Percentiles rank a stretch among this genome's conserved stretches.
These are phyloP conservation scores for Prionailurus viverrinus DNA, from an alignment of 2,113 vertebrate species.

Conservation along the genomic window DNA sequence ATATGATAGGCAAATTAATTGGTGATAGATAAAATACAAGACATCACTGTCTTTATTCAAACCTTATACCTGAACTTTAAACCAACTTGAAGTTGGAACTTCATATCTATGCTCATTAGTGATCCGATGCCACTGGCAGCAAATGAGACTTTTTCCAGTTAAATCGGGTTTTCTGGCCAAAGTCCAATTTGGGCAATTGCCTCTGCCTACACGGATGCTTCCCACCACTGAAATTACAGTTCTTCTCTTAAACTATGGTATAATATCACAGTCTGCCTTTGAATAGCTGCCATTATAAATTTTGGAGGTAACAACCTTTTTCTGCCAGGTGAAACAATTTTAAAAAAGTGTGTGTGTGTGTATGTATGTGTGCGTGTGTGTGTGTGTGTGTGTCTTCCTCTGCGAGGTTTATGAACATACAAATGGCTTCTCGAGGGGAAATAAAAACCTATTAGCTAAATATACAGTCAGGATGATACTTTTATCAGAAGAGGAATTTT, in stretches of 20 bases:
- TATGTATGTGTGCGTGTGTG: not conserved
- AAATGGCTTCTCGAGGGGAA: not conserved
- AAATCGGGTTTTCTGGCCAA: not conserved
- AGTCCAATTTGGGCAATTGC: conserved; percentile 39
- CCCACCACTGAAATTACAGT: conserved; percentile 10
- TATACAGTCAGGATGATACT: not conserved
- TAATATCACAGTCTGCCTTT: not conserved
- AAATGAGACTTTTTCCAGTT: not conserved
- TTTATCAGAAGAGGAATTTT: not conserved
- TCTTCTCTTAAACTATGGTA: not conserved
- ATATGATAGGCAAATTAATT: not conserved
- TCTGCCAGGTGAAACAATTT: conserved; percentile 18
- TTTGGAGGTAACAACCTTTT: not conserved
- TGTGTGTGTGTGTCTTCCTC: not conserved
- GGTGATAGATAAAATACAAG: not conserved
- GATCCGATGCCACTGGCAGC: not conserved
- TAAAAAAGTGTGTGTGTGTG: not conserved
- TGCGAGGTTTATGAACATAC: not conserved
- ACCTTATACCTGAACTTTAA: not conserved
- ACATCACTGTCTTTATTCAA: not conserved
- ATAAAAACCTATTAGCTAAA: not conserved
- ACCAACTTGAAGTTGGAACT: not conserved
- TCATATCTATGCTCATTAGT: not conserved
- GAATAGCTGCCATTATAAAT: conserved; percentile 25
- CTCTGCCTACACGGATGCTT: not conserved